phyloP scores from a whole-genome alignment of 2,888 invertebrate species.

The Drosophila phalerata region DNA sequence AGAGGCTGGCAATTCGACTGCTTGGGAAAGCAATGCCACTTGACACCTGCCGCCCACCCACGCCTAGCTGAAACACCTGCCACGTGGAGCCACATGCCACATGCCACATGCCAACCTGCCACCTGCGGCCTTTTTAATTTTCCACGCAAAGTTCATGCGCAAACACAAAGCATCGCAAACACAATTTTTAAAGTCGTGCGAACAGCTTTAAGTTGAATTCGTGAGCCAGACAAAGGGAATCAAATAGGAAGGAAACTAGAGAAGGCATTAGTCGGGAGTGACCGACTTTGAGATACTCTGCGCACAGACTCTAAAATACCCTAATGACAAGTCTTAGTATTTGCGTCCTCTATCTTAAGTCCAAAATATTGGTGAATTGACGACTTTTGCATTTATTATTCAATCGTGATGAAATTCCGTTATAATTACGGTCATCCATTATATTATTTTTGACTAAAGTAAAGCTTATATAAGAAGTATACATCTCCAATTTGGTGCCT shows the following conservation, averaged over 20 bases:
- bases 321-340: too few relatives aligned
- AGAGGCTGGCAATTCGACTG: conserved; percentile 45
- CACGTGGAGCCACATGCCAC: conserved; percentile 50
- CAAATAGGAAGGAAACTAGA: conserved; percentile 5
- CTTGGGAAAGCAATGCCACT: conserved; percentile 46
- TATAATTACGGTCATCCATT: too few relatives aligned
- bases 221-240: conserved; percentile 25
- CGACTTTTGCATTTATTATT: too few relatives aligned
- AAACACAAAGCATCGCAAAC: conserved; percentile 63
- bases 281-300: background rate
- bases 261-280: background rate
- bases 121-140: conserved; percentile 82
- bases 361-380: background rate
- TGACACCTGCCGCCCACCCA: conserved; percentile 47
- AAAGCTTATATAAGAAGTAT: too few relatives aligned
- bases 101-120: conserved; percentile 47
- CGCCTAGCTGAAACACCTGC: conserved; percentile 5
- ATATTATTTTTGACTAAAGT: too few relatives aligned
- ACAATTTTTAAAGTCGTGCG: conserved; percentile 70
- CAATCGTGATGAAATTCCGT: too few relatives aligned
- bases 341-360: too few relatives aligned
- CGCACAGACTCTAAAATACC: background rate
- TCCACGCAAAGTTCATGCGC: conserved; percentile 75
- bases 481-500: too few relatives aligned
- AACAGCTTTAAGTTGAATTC: conserved; percentile 53